Percentiles rank a stretch among this genome's conserved stretches.
These are phyloP conservation scores for Meteorus colon DNA, from an alignment of 2,888 invertebrate genomes.

Conservation along the genomic window DNA sequence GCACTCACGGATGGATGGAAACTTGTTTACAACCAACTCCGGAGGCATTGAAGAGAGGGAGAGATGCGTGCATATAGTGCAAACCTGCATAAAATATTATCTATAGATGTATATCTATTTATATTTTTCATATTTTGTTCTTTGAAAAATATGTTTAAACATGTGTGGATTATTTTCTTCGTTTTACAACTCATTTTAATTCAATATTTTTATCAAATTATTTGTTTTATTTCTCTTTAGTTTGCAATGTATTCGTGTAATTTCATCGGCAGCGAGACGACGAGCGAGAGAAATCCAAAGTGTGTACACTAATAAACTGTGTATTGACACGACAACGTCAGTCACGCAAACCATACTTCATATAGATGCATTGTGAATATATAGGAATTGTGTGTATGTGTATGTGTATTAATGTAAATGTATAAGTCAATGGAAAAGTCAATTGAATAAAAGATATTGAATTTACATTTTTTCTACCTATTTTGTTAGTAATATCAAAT, in stretches of 20 bases:
- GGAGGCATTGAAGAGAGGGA: constrained; percentile 19
- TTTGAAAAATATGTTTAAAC: background rate
- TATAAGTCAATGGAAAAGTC: background rate
- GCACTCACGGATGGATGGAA: constrained; percentile 64
- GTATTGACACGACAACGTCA: constrained; percentile 39
- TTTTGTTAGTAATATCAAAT: background rate
- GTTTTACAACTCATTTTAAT: background rate
- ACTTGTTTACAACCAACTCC: constrained; percentile 65
- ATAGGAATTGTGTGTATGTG: background rate
- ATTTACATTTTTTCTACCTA: background rate
- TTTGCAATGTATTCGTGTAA: background rate
- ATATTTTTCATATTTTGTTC: constrained; percentile 15
- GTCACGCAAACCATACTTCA: constrained; percentile 34
- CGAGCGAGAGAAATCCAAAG: constrained; percentile 24
- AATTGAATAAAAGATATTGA: too few species aligned
- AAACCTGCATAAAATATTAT: constrained; percentile 25
- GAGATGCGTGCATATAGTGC: constrained; percentile 23
- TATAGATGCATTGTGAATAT: background rate
- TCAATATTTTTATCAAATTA: background rate
- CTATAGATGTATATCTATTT: background rate
- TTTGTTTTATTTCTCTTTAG: background rate
- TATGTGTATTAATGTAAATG: background rate
- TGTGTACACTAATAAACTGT: constrained; percentile 41
- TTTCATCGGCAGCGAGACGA: constrained; percentile 26
- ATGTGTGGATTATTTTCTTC: background rate